phyloP scores from a whole-genome alignment of 2,113 vertebrate genomes.

The Solea senegalensis region DNA sequence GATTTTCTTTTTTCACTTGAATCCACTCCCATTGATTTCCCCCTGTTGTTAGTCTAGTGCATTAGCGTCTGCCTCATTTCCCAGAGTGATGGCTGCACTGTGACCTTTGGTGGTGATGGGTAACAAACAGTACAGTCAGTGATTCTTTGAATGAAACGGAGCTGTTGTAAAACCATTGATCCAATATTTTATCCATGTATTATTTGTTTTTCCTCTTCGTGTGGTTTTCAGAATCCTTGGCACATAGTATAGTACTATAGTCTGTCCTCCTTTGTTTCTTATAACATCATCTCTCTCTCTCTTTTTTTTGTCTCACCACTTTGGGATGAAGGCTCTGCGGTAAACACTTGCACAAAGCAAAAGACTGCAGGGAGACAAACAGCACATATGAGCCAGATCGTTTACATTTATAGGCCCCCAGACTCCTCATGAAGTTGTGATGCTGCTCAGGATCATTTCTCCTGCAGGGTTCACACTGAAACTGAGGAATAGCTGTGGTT shows the following conservation, averaged over 20 bases:
- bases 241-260: too few species aligned
- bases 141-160: conserved; percentile 64
- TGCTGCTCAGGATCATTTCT: not conserved
- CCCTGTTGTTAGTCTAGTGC: conserved; percentile 42
- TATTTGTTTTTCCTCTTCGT: not conserved
- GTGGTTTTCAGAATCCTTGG: too few species aligned
- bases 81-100: conserved; percentile 20
- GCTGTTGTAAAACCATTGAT: conserved; percentile 46
- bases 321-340: not conserved
- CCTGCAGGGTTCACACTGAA: not conserved
- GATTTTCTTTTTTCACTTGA: not conserved
- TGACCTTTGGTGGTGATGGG: conserved; percentile 21
- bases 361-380: not conserved
- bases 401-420: conserved; percentile 30
- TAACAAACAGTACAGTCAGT: not conserved
- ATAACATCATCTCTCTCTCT: not conserved
- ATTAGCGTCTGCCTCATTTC: conserved; percentile 49
- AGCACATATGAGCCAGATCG: conserved; percentile 1
- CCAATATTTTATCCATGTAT: not conserved
- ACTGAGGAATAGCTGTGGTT: not conserved
- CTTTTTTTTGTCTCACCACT: not conserved
- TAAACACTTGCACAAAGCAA: not conserved
- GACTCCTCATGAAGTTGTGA: conserved; percentile 24
- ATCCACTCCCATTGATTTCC: conserved; percentile 42
- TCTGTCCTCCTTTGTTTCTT: not conserved